These are phyloP conservation scores for Spatulosminthurus flaviceps DNA, from an alignment of 2,888 invertebrate genomes.

Conservation along the genomic window DNA sequence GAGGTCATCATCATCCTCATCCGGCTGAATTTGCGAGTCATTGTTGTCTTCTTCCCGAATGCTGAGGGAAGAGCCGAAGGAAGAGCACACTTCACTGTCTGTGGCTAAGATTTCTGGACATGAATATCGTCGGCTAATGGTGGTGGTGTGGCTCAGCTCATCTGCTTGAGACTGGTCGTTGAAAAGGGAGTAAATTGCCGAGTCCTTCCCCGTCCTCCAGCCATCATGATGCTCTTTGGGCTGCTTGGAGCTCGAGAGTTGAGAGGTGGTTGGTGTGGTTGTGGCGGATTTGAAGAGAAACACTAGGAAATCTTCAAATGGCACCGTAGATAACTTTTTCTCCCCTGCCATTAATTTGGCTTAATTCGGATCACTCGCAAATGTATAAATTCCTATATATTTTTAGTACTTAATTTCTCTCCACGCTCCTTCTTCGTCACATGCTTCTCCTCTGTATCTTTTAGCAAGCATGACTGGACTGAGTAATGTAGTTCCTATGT, in stretches of 20 bases:
- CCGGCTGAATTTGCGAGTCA: constrained; percentile 2
- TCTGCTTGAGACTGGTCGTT: neutral
- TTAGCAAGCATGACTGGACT: too few relatives aligned
- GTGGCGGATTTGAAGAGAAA: constrained; percentile 46
- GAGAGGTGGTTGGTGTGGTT: constrained; percentile 18
- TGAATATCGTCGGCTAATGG: constrained; percentile 21
- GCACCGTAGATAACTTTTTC: constrained; percentile 36
- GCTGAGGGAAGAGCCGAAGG: neutral
- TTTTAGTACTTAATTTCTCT: too few relatives aligned
- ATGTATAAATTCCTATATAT: too few relatives aligned
- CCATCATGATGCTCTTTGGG: neutral
- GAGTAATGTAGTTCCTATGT: too few relatives aligned
- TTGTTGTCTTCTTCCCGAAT: neutral
- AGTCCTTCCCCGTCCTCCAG: neutral
- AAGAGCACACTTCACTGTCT: constrained; percentile 22
- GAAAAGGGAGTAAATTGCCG: neutral
- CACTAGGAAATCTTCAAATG: constrained; percentile 49
- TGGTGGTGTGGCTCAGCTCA: neutral
- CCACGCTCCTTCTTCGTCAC: too few relatives aligned
- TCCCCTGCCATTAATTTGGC: neutral
- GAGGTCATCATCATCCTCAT: neutral
- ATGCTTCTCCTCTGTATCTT: too few relatives aligned
- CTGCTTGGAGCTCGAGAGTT: constrained; percentile 11
- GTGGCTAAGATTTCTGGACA: constrained; percentile 19
- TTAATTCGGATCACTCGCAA: neutral